phyloP scores from a whole-genome alignment of 1,140 invertebrate species.

The Drosophila bocqueti region DNA sequence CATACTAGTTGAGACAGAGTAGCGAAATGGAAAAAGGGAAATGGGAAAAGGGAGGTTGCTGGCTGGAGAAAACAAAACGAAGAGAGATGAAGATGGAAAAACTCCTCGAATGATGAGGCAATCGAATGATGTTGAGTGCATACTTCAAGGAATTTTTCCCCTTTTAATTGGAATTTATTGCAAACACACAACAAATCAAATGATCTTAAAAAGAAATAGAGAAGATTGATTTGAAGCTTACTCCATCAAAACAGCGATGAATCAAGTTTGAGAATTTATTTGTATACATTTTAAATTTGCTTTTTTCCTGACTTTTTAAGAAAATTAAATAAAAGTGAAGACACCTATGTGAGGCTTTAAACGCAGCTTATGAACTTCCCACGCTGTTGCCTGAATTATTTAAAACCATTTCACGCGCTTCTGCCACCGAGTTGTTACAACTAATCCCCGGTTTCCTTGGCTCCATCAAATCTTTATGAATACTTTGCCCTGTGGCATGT shows the following conservation, averaged over 20 bases:
- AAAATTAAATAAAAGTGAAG: neutral
- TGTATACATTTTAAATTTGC: neutral
- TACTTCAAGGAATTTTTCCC: slow-evolving; percentile 3
- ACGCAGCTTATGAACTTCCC: neutral
- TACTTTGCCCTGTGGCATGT: slow-evolving; percentile 20
- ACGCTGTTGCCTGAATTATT: neutral
- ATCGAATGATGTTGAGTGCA: slow-evolving; percentile 23
- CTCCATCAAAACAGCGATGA: neutral
- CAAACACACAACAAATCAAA: neutral
- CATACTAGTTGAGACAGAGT: slow-evolving; percentile 25
- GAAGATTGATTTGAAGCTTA: slow-evolving; percentile 16
- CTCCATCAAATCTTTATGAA: slow-evolving; percentile 45
- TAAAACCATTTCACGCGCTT: slow-evolving; percentile 25
- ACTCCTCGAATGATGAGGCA: slow-evolving; percentile 12
- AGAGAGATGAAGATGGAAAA: slow-evolving; percentile 9
- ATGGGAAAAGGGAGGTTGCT: slow-evolving; percentile 1
- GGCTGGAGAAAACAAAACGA: slow-evolving; percentile 1
- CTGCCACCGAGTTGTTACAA: neutral
- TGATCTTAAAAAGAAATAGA: slow-evolving; percentile 9
- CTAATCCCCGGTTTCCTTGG: slow-evolving; percentile 36
- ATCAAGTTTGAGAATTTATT: neutral
- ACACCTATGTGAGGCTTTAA: neutral
- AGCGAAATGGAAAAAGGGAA: neutral
- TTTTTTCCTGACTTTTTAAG: neutral
- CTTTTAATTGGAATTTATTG: slow-evolving; percentile 27